Evolutionary conservation across 2,113 vertebrate genomes (phyloP), one percentile per base, ranked within the genome.

Genomic region (Muntiacus reevesi): DNA sequence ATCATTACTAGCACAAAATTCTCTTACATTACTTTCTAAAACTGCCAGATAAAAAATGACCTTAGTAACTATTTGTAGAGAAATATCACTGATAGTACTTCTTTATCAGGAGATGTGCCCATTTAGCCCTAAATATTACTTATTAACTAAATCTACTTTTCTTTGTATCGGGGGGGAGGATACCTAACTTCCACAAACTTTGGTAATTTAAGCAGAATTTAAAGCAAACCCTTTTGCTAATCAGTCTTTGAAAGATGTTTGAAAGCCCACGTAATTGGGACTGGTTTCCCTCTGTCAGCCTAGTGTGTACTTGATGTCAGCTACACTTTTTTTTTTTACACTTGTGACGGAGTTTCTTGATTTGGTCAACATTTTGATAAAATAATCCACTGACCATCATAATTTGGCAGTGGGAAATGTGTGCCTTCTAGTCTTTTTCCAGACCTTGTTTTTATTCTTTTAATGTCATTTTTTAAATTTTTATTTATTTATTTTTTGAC

Each of bases 401-500:
- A 78, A 79, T 82, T 87, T 95, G 60, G 15, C 71, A 47, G 13
- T 89, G 33, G 7, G 16, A 91, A 52, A 12, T 91, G 16, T 93
- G 47, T 60, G 19, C 23, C 43, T 88, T 91, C 50, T 67, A 85
- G 13, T 67, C 54, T 36, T 89, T 90, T 96, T 84, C 28, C 91
- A 59, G 64, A 57, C 7, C 50, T 95, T 30, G 59, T 84, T 92
- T 98, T 92, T 90, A 92, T 64, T 91, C 83, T 84, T 90, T 98
- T 92, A 84, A 89, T 74, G 88, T 94, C 28, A 50, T 50, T 50
- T 81, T 50, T 0, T 4, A 81, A 52, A 2, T 52, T 21, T 81
- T 52, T n/a, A 81, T 52, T 81, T 52, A 52, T 81, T 50, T 52
- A 79, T 30, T 79, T 50, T 52, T 81, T 81, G 78, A 30, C 10